Evolutionary conservation across 2,797 vertebrate genomes (phyloP).

Genomic region (Pseudochaenichthys georgianus): DNA sequence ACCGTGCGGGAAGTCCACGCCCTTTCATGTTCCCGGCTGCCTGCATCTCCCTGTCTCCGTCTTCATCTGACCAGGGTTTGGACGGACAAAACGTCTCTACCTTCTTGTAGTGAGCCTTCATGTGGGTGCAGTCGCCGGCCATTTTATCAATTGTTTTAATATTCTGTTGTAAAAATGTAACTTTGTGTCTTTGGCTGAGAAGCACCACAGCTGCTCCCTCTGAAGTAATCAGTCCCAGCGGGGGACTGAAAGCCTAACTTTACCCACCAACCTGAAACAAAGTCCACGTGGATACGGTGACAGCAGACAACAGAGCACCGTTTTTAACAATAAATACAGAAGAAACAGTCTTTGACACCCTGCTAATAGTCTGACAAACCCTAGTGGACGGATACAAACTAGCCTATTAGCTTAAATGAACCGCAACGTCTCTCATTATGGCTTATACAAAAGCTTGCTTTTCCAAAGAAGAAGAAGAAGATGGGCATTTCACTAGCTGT

Average conservation of each 20-base stretch:
- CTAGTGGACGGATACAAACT: neutral
- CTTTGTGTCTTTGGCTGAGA: slow-evolving; percentile 24
- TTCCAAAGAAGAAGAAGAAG: neutral
- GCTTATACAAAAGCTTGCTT: neutral
- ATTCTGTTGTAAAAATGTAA: slow-evolving; percentile 23
- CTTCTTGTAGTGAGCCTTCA: slow-evolving; percentile 57
- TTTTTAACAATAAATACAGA: neutral
- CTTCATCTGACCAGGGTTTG: slow-evolving; percentile 62
- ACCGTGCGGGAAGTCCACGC: slow-evolving; percentile 34
- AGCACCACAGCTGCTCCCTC: neutral
- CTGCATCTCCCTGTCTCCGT: slow-evolving; percentile 48
- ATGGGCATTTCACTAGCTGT: slow-evolving; percentile 46
- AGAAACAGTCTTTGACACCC: neutral
- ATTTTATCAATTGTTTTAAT: slow-evolving; percentile 69
- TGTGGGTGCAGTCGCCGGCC: slow-evolving; percentile 78
- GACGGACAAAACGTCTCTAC: slow-evolving; percentile 68
- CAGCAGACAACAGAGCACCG: slow-evolving; percentile 58
- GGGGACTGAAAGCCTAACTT: slow-evolving; percentile 53
- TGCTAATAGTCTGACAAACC: neutral
- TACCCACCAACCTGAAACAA: slow-evolving; percentile 52
- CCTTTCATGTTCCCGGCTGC: slow-evolving; percentile 45
- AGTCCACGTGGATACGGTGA: slow-evolving; percentile 70
- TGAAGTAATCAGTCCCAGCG: neutral
- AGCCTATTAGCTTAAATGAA: neutral
- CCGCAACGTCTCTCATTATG: slow-evolving; percentile 13